Base-by-base conservation (phyloP, 2,888 invertebrate species). In the Spodoptera picta region DNA sequence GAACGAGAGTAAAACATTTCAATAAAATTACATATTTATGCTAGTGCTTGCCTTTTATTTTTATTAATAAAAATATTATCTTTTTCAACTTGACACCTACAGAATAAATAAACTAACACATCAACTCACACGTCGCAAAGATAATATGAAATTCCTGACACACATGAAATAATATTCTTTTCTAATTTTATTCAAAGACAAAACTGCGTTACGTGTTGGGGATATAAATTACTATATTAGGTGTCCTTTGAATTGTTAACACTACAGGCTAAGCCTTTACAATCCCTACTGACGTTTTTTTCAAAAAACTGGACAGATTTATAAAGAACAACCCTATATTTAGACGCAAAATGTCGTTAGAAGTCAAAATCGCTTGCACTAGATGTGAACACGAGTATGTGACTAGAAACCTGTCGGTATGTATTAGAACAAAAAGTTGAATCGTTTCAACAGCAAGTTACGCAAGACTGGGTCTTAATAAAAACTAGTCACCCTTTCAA, bases 401-500 rank as follows among this genome's bases (percentile, higher is more conserved):
- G 75, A 79, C 80, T 79, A 81, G 83, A 79, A 83, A 82, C 84
- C 65, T 59, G 85, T 81, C 82, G 74, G 64, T 70, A 84, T 85
- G 83, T 85, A 88, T 88, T 87, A 87, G 83, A 85, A 87, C 83
- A 91, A 90, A 92, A 90, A 91, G 84, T 87, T 81, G 85, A 36
- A 80, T 80, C 76, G 83, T 83, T 66, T 9, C 50, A 81, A 82
- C 80, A 83, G 85, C 91, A 72, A 87, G 93, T 93, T 94, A 93
- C 91, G 92, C 94, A 94, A 92, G 92, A 91, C 81, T 82, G 85
- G 84, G 80, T 69, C 80, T 82, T 71, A 75, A 87, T 87, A 93
- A 93, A 92, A 92, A 92, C 84, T 81, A 75, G 89, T 90, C 91
- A 91, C 91, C 89, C 90, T 92, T 90, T 90, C 86, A 83, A 88